Conservation (phyloP, 2,113 vertebrate genomes). For the Microcebus lehilahytsara region DNA sequence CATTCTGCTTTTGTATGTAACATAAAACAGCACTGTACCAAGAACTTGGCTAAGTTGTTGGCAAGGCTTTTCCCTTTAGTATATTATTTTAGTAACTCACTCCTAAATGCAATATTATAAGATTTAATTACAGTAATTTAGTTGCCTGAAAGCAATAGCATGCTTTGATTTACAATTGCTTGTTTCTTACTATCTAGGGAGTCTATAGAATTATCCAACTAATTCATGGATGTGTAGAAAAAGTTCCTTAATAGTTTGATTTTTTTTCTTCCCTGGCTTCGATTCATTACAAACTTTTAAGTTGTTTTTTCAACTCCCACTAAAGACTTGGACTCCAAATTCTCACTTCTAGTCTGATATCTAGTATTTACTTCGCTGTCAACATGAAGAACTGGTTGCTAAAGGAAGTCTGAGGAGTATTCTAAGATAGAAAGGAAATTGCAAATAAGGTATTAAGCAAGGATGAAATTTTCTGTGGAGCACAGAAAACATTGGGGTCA, state of each 20-base stretch:
- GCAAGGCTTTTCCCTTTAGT: not conserved
- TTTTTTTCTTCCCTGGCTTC: not conserved
- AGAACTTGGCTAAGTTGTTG: not conserved
- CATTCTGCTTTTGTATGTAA: not conserved
- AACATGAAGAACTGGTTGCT: not conserved
- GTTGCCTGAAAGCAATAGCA: not conserved
- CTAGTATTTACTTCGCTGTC: not conserved
- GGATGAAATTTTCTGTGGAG: not conserved
- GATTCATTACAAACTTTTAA: not conserved
- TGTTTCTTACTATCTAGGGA: not conserved
- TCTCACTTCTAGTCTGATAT: not conserved
- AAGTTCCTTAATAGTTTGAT: not conserved
- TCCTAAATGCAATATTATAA: conserved; percentile 23
- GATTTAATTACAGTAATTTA: not conserved
- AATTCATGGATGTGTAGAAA: not conserved
- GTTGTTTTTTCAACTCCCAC: not conserved
- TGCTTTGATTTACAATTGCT: not conserved
- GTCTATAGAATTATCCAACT: not conserved
- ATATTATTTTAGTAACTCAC: not conserved
- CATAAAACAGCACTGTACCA: not conserved
- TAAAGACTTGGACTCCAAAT: not conserved
- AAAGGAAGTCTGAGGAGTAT: not conserved
- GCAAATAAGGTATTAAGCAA: not conserved
- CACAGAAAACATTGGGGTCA: not conserved
- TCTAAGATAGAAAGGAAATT: conserved; percentile 10